These are phyloP conservation scores for Drosophila subobscura DNA, from an alignment of 1,140 invertebrate genomes.

Conservation along the genomic window DNA sequence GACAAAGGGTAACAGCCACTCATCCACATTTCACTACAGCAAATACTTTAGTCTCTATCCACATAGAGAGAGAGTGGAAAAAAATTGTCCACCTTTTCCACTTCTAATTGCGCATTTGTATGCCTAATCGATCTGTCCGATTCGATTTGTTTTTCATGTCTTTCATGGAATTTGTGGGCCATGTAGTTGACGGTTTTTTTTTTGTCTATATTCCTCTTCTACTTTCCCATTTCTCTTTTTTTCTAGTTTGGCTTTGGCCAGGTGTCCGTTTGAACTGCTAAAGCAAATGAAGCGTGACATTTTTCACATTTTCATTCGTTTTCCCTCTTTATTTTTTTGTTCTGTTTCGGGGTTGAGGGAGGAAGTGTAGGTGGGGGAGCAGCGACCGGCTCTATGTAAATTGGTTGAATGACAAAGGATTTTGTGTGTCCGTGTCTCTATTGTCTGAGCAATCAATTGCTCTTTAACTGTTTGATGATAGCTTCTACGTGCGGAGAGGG, in stretches of 20 bases:
- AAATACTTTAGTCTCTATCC: background rate
- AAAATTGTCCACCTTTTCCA: conserved; percentile 12
- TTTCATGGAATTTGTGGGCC: conserved; percentile 72
- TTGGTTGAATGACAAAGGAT: conserved; percentile 44
- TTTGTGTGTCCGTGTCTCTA: conserved; percentile 12
- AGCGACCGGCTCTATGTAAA: conserved; percentile 29
- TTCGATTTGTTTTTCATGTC: conserved; percentile 66
- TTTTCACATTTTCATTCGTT: conserved; percentile 59
- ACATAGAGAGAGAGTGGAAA: conserved; percentile 19
- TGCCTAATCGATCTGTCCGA: conserved; percentile 76
- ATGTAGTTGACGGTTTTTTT: conserved; percentile 40
- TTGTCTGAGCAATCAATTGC: conserved; percentile 47
- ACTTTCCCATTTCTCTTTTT: conserved; percentile 32
- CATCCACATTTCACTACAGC: conserved; percentile 2
- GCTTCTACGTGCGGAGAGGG: background rate
- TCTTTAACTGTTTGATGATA: conserved; percentile 47
- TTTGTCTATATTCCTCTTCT: conserved; percentile 4
- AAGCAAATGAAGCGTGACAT: conserved; percentile 77
- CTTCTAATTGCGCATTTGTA: conserved; percentile 77
- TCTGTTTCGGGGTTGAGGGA: background rate
- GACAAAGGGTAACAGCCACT: conserved; percentile 61
- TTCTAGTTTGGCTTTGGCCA: conserved; percentile 41
- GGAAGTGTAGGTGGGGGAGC: background rate
- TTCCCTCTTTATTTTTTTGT: conserved; percentile 9
- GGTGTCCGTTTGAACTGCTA: conserved; percentile 75